phyloP scores from a whole-genome alignment of 2,888 invertebrate genomes.

The Gortyna flavago region DNA sequence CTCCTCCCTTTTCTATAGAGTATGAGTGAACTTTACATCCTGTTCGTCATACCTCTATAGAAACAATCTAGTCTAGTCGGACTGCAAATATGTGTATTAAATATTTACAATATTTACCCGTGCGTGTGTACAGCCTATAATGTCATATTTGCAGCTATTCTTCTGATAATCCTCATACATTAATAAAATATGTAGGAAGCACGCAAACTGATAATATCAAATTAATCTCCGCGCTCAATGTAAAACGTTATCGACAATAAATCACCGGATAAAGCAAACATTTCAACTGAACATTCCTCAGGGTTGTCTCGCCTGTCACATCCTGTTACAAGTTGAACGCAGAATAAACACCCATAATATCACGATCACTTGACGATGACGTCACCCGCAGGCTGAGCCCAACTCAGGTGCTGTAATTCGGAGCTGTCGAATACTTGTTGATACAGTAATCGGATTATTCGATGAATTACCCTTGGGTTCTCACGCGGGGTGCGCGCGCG shows the following conservation, averaged over 20 bases:
- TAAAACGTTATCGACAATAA: slow-evolving; percentile 37
- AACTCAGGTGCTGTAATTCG: slow-evolving; percentile 27
- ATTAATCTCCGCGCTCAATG: slow-evolving; percentile 9
- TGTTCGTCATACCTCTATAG: too few species aligned
- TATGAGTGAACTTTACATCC: too few species aligned
- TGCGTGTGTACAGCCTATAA: background rate
- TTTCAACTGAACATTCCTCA: slow-evolving; percentile 43
- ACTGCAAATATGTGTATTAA: background rate
- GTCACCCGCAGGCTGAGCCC: slow-evolving; percentile 18
- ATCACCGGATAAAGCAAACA: slow-evolving; percentile 39
- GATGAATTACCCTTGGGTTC: slow-evolving; percentile 61
- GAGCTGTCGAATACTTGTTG: slow-evolving; percentile 55
- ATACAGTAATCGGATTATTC: slow-evolving; percentile 72
- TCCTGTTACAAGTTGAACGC: slow-evolving; percentile 10
- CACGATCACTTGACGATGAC: slow-evolving; percentile 22
- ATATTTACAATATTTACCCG: background rate
- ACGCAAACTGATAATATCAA: slow-evolving; percentile 19
- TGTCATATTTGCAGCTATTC: slow-evolving; percentile 4
- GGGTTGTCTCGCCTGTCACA: slow-evolving; percentile 34
- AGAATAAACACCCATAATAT: background rate
- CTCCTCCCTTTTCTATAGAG: too few species aligned
- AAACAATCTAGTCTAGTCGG: background rate
- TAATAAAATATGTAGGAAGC: background rate
- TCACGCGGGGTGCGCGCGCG: slow-evolving; percentile 61
- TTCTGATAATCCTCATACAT: background rate